Evolutionary conservation across 1,140 invertebrate genomes (phyloP), one percentile per base, ranked within the genome.

Genomic region (Sesamia nonagrioides): DNA sequence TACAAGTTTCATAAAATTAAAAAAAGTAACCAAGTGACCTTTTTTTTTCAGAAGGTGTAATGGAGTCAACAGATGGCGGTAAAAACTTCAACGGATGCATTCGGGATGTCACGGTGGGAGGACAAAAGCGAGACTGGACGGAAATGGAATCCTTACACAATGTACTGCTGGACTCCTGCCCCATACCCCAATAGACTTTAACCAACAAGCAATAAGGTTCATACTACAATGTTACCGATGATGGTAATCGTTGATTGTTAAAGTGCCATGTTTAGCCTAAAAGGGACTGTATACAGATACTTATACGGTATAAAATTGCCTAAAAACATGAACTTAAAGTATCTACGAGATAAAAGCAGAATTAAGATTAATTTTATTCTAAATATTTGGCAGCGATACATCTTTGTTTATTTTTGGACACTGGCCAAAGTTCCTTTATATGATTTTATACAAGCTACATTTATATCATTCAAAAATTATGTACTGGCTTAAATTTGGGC

Each of bases 61-160:
- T 97, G 96, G 82, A 98, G 96, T 33, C 92, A 97, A 68, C 95
- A 96, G 86, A 96, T 95, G 54, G 96, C 95, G 83, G 87, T 1
- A 97, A 98, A 81, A 98, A 98, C 87, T 99, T 99, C 93, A 98
- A 97, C 88, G 98, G 98, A 8, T 99, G 98, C 95, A 97, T 99
- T 85, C 95, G 97, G 54, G 98, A 98, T 87, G 96, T 99, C 8
- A 96, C 96, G 72, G 97, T 99, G 11, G 88, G 87, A 6, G 91
- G 89, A 2, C 77, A 88, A 82, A 95, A 95, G 77, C 95, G 96
- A 68, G 97, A 98, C 90, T 99, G 98, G 98, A 97, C 97, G 15
- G 96, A 97, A 80, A 98, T 98, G 97, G 96, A 97, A 71, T 95
- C 96, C 60, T 92, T 98, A 61, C 97, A 98, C 80, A 98, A 98